Percentiles rank a stretch among this genome's conserved stretches.
Conservation (phyloP, 2,113 vertebrate genomes). For the Heteronetta atricapilla region DNA sequence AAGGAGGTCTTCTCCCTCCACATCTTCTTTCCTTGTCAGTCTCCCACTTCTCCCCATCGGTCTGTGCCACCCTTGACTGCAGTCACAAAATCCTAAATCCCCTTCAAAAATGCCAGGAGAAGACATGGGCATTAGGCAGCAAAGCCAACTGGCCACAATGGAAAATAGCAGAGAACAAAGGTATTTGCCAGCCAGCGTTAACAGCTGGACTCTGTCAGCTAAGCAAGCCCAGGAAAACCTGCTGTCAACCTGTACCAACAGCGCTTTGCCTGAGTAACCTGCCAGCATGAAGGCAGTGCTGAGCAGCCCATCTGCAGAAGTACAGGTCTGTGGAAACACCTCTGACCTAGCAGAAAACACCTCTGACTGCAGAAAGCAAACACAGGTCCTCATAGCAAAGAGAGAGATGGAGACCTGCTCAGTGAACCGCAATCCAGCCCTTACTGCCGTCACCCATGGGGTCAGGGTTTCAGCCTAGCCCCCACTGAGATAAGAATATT, state of each 20-base stretch:
- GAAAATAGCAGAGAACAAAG: not conserved
- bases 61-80: not conserved
- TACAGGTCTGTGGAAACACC: not conserved
- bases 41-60: not conserved
- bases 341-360: accelerated
- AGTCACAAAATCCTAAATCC: not conserved
- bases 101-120: not conserved
- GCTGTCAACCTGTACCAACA: not conserved
- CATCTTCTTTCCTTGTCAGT: not conserved
- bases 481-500: not conserved
- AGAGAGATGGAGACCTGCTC: not conserved
- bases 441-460: accelerated
- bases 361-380: not conserved
- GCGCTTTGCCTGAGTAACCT: not conserved
- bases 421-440: not conserved
- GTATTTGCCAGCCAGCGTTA: not conserved
- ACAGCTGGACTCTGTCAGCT: not conserved
- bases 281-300: accelerated
- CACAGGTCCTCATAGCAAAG: not conserved
- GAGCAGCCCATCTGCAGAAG: not conserved
- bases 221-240: not conserved
- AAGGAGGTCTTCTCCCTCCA: not conserved
- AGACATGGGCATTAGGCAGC: not conserved
- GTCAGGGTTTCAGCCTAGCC: not conserved
- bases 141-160: not conserved